These are phyloP conservation scores for Crenichthys baileyi DNA, from an alignment of 2,797 vertebrate species.

Conservation along the genomic window DNA sequence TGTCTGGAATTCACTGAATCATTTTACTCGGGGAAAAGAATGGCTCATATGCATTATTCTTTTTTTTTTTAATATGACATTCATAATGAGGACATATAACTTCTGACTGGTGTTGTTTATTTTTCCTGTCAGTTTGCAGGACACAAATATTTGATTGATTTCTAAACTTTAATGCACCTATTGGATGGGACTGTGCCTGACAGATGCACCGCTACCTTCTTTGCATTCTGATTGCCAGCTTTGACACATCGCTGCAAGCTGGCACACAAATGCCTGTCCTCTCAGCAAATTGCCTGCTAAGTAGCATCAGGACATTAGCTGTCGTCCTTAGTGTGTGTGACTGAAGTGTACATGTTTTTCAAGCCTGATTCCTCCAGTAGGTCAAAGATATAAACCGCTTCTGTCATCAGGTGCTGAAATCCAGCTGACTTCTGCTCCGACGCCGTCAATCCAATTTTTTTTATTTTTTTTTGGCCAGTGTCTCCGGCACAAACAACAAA, in stretches of 20 bases:
- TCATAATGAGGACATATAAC: background rate
- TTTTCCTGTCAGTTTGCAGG: background rate
- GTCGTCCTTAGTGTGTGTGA: conserved; percentile 38
- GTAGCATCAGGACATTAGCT: conserved; percentile 65
- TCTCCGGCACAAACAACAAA: conserved; percentile 30
- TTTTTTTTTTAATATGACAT: background rate
- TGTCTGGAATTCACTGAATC: background rate
- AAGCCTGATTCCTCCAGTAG: conserved; percentile 44
- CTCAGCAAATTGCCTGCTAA: conserved; percentile 63
- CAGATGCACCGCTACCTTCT: conserved; percentile 55
- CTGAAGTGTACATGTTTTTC: conserved; percentile 43
- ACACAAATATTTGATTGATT: conserved; percentile 25
- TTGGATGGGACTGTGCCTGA: conserved; percentile 44
- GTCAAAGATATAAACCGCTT: conserved; percentile 46
- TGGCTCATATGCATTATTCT: background rate
- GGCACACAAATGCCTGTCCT: conserved; percentile 49
- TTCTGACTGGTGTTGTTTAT: background rate
- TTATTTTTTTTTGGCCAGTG: background rate
- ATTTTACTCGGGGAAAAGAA: background rate
- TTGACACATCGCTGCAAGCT: conserved; percentile 63
- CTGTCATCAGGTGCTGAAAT: conserved; percentile 47
- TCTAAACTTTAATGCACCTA: conserved; percentile 41
- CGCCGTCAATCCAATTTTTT: conserved; percentile 12
- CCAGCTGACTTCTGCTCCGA: conserved; percentile 41
- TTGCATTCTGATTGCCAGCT: conserved; percentile 60